Base-by-base conservation (phyloP, 2,888 invertebrate species). In the Holacanthella duospinosa region DNA sequence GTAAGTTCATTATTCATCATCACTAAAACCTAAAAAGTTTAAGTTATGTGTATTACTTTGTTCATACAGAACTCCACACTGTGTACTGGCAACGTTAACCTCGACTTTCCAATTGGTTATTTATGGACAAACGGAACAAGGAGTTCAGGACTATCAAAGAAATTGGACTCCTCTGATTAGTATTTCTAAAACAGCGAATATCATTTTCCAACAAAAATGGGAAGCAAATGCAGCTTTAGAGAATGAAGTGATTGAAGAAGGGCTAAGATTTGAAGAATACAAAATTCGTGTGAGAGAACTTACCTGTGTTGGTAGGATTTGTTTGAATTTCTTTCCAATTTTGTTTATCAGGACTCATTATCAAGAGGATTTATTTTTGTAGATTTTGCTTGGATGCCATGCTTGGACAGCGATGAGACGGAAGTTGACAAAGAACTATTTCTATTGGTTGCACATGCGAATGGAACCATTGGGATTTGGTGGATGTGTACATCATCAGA, bases 321-420 rank as follows among this genome's bases (percentile, higher is more conserved):
- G n/a, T n/a, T n/a, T n/a, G n/a, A n/a, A 1, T 56, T 25, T 28
- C n/a, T 58, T 3, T 29, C 28, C n/a, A n/a, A 36, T 25, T 43
- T 36, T 21, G 43, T 19, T 25, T n/a, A 43, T 24, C 12, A 6
- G 12, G 26, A 9, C n/a, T 59, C n/a, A 9, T 53, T 25, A 24
- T 29, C 27, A 43, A 16, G 54, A 29, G 53, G 19, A 21, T 55
- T 59, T 53, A n/a, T 57, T 3, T 53, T 57, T 29, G 24, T 25
- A 65, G 65, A 60, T 54, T 65, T 65, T 43, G 36, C 55, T 21
- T 65, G 65, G 65, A 28, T 62, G 27, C 55, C 59, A 26, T 43
- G 55, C 29, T 26, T 29, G 6, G 28, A 27, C 55, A 12, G 4
- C 57, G n/a, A 27, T 24, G 6, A 28, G 9, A 4, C 36, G 29